phyloP scores from a whole-genome alignment of 2,888 invertebrate genomes.

The Dynastes grantii region DNA sequence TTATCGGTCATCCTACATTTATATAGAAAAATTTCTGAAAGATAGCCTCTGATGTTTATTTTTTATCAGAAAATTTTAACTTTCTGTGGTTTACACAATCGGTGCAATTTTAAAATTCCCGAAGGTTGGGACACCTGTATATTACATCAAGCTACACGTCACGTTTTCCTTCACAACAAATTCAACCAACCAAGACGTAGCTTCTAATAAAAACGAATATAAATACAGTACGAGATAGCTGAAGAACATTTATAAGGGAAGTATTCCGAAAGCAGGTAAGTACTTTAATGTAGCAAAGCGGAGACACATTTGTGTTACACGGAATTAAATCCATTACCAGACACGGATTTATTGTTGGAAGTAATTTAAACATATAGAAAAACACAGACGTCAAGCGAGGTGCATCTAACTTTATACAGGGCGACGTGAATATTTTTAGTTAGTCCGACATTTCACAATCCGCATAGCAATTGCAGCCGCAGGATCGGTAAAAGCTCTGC shows the following conservation, averaged over 20 bases:
- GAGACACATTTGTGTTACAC: slow-evolving; percentile 26
- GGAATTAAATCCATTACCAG: slow-evolving; percentile 37
- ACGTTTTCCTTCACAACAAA: not conserved
- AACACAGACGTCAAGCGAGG: slow-evolving; percentile 37
- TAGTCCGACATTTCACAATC: not conserved
- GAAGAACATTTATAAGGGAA: slow-evolving; percentile 2
- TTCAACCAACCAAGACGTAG: not conserved
- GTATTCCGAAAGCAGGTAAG: slow-evolving; percentile 9
- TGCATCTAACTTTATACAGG: slow-evolving; percentile 30
- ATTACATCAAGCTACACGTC: not conserved
- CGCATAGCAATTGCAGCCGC: not conserved
- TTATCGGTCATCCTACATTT: no score
- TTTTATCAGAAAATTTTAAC: no score
- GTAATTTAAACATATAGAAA: slow-evolving; percentile 47
- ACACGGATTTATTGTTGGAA: slow-evolving; percentile 40
- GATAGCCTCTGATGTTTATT: no score
- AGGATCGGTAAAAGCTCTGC: not conserved
- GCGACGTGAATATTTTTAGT: slow-evolving; percentile 36
- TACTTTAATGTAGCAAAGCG: slow-evolving; percentile 4
- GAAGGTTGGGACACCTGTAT: no score
- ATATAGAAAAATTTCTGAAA: no score
- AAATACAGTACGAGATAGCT: slow-evolving; percentile 2
- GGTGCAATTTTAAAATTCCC: no score
- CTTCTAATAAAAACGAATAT: not conserved
- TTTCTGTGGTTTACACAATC: no score